Evolutionary conservation across 2,797 vertebrate species (phyloP), one percentile per base, ranked within the genome.

Genomic region (Sternarchorhynchus goeldii): DNA sequence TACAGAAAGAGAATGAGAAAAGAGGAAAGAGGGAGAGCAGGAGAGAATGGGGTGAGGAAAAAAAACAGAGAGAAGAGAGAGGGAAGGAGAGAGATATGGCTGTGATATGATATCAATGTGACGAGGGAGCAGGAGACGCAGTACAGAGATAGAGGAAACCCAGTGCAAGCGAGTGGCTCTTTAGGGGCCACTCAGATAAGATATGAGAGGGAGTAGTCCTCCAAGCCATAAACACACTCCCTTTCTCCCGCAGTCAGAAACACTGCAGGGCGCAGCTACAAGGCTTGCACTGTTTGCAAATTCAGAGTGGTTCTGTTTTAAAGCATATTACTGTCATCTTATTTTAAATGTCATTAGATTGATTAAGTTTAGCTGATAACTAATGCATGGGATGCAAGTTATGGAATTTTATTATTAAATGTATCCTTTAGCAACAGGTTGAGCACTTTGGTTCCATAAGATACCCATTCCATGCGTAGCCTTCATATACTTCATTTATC

Each of bases 71-170:
- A 75, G 53, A 21, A 77, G 66, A 82, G 56, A 63, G 25, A 72
- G 82, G 75, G 63, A 75, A 29, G 65, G 72, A 65, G 18, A 20
- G 66, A 80, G 83, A 87, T 82, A 79, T 68, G 70, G 69, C 32
- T 31, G 45, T 80, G 84, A 82, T 87, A 87, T 81, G 72, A 85
- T 88, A 87, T 86, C 85, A 83, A 41, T 73, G 83, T 83, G 84
- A 81, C 73, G 82, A 85, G 75, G 78, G 82, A 83, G 81, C 84
- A 83, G 75, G 80, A 85, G 81, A 80, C 77, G 53, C 79, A 62
- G 58, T n/a, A 53, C 70, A 67, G 74, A 76, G 85, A 86, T 87
- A 84, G 86, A 75, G 32, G 65, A 65, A 82, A 71, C 64, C 59
- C 74, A 31, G 80, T 77, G 78, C 78, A 85, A 82, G 73, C 58